These are phyloP conservation scores for Cladopsammia gracilis DNA, from an alignment of 64 coral and sea anemone genomes.

Conservation along the genomic window DNA sequence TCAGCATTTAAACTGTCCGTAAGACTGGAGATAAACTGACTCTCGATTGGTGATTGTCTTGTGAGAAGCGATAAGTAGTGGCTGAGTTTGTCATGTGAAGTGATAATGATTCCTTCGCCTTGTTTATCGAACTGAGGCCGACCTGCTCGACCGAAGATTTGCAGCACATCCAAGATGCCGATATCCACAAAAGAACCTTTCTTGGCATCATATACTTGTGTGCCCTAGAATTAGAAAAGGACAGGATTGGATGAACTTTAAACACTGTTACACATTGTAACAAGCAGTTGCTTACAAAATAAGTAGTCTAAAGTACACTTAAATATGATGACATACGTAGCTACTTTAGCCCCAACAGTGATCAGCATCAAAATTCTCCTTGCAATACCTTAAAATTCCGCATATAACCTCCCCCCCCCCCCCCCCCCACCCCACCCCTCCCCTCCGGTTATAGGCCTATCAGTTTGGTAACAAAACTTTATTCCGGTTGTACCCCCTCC, in stretches of 20 bases:
- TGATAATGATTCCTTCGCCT: slow-evolving; percentile 98
- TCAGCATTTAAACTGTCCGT: slow-evolving; percentile 97
- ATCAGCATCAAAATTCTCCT: too few species aligned
- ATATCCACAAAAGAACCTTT: slow-evolving; percentile 98
- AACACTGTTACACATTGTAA: too few species aligned
- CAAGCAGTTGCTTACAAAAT: too few species aligned
- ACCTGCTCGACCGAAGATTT: slow-evolving; percentile 98
- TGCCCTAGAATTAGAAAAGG: slow-evolving; percentile 65
- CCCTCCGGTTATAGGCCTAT: too few species aligned
- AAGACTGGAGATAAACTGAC: slow-evolving; percentile 85
- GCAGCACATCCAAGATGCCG: slow-evolving; percentile 95
- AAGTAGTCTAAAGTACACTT: too few species aligned
- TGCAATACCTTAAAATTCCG: too few species aligned
- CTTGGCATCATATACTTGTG: slow-evolving; percentile 95
- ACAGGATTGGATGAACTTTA: neutral
- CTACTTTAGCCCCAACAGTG: too few species aligned
- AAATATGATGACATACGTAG: too few species aligned
- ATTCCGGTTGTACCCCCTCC: too few species aligned
- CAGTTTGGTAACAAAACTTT: too few species aligned
- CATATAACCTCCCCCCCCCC: too few species aligned
- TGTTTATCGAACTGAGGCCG: slow-evolving; percentile 97
- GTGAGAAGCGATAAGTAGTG: slow-evolving; percentile 92
- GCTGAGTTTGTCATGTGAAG: slow-evolving; percentile 85
- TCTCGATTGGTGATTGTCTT: slow-evolving; percentile 98
- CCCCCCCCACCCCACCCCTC: too few species aligned